Evolutionary conservation across 2,888 invertebrate species (phyloP), one percentile per base, ranked within the genome.

Genomic region (Cephus pygmeus): DNA sequence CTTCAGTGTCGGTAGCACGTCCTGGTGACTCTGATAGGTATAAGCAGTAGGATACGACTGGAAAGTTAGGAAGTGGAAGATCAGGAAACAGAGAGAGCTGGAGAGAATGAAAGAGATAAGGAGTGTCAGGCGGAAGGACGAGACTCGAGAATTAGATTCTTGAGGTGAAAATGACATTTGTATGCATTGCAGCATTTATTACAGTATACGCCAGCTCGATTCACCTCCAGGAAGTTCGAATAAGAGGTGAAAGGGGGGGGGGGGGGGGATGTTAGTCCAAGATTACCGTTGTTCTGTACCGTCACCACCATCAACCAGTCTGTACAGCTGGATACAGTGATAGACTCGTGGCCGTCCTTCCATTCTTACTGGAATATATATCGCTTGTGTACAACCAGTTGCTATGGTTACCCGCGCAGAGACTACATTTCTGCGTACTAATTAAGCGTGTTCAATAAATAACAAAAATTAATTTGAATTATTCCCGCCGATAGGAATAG

Each of bases 131-230:
- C 69, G 77, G 69, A 77, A 80, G 82, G 78, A 79, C 79, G 79
- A 80, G 77, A 78, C 74, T 23, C 23, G 56, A 15, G 23, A 56
- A 56, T 56, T 23, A 56, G 56, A 23, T 73, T 77, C 78, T 76
- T 81, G 85, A 83, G 83, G 81, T 83, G 85, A 81, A 85, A 88
- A 86, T 87, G 84, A 87, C 88, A 90, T 89, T 90, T 88, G 90
- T 90, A 89, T 89, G 89, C 89, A 90, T 90, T 90, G 89, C 89
- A 85, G 89, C 84, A 78, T 85, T 87, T 82, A 88, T 88, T 89
- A 88, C 88, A 87, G 83, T 86, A 85, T 86, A 85, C 83, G 80
- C 80, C 84, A 87, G 87, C 86, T 87, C 85, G 86, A 88, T 88
- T 85, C 85, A 83, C 77, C 73, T 31, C 11, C n/a, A 1, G 74